These are phyloP conservation scores for Tortricodes alternella DNA, from an alignment of 2,888 invertebrate genomes.

Conservation along the genomic window DNA sequence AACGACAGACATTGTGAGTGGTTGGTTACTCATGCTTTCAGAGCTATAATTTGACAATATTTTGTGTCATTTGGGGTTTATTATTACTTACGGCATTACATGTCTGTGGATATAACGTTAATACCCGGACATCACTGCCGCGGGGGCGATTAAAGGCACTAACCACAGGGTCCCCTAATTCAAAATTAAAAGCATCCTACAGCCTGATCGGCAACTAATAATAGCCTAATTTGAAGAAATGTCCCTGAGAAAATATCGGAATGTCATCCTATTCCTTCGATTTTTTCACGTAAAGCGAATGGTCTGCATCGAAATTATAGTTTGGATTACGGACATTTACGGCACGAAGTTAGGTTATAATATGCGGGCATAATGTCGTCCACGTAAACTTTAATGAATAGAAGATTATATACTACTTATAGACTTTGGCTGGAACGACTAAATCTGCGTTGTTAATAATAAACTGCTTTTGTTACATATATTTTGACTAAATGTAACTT, in stretches of 20 bases:
- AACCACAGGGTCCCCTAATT: constrained; percentile 81
- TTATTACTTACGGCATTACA: constrained; percentile 81
- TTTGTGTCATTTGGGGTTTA: constrained; percentile 83
- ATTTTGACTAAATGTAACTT: no score
- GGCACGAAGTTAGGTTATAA: constrained; percentile 41
- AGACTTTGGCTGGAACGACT: background rate
- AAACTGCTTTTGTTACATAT: no score
- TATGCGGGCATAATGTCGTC: constrained; percentile 19
- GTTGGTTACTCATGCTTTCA: constrained; percentile 80
- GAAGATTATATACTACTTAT: constrained; percentile 4
- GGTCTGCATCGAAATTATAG: constrained; percentile 58
- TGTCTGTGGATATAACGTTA: constrained; percentile 77
- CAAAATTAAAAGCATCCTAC: constrained; percentile 83
- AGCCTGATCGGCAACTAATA: constrained; percentile 80
- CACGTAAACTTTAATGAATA: constrained; percentile 18
- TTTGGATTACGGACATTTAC: constrained; percentile 60
- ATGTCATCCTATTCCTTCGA: constrained; percentile 72
- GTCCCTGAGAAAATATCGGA: constrained; percentile 81
- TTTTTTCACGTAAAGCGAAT: constrained; percentile 63
- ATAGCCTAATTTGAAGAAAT: constrained; percentile 80
- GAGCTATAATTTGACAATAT: constrained; percentile 83
- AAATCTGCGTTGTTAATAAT: no score
- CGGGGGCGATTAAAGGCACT: constrained; percentile 76
- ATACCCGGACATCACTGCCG: constrained; percentile 68
- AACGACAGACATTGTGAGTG: constrained; percentile 76